Evolutionary conservation across 1,140 invertebrate species (phyloP).

Genomic region (Aethina tumida): DNA sequence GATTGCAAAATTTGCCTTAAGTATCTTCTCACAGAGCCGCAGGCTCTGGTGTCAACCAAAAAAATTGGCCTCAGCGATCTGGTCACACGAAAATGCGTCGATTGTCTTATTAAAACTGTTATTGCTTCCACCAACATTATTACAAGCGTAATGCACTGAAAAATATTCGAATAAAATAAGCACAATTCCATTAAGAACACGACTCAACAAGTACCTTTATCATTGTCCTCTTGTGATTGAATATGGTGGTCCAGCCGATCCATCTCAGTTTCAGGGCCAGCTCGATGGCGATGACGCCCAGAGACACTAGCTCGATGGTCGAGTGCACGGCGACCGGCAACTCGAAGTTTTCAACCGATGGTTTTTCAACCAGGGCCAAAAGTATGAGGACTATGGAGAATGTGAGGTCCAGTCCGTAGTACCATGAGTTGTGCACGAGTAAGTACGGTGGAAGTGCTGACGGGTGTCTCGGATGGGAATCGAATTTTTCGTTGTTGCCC

Average conservation of each 20-base stretch:
- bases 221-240: conserved; percentile 64
- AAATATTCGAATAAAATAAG: conserved; percentile 22
- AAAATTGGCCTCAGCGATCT: conserved; percentile 83
- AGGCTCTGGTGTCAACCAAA: conserved; percentile 77
- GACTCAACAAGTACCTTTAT: conserved; percentile 49
- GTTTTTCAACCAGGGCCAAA: conserved; percentile 74
- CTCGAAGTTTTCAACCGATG: conserved; percentile 53
- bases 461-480: conserved; percentile 74
- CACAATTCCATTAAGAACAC: background rate
- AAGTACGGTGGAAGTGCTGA: conserved; percentile 80
- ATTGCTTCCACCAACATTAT: conserved; percentile 82
- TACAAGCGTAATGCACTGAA: conserved; percentile 61
- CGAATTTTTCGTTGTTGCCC: conserved; percentile 87
- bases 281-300: conserved; percentile 69
- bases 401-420: conserved; percentile 72
- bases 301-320: conserved; percentile 70
- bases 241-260: conserved; percentile 75
- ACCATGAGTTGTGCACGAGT: conserved; percentile 80
- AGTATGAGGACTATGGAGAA: conserved; percentile 68
- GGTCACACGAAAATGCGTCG: conserved; percentile 79
- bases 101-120: conserved; percentile 69
- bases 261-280: conserved; percentile 72
- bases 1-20: conserved; percentile 73
- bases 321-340: conserved; percentile 70
- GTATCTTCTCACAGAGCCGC: conserved; percentile 61